phyloP scores from a whole-genome alignment of 2,888 invertebrate species.

The Halictus quadricinctus region DNA sequence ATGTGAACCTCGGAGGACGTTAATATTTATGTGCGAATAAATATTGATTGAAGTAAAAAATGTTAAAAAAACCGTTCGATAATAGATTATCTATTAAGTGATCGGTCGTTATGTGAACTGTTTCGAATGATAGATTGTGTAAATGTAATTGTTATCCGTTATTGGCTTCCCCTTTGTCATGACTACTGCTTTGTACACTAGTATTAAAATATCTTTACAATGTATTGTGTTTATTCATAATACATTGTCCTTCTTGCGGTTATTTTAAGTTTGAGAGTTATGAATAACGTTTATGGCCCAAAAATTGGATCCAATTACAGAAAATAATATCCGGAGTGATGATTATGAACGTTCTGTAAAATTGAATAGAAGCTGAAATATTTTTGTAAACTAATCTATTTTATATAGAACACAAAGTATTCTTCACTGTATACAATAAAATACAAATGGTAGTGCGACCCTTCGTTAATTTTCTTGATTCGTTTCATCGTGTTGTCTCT shows the following conservation, averaged over 20 bases:
- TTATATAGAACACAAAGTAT: too few relatives aligned
- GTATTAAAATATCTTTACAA: neutral
- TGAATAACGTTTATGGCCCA: too few relatives aligned
- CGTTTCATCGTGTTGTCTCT: neutral
- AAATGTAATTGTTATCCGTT: neutral
- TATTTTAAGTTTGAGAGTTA: too few relatives aligned
- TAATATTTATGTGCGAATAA: constrained; percentile 15
- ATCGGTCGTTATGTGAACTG: neutral
- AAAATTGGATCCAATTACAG: too few relatives aligned
- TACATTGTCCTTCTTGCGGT: too few relatives aligned
- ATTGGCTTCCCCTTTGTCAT: neutral
- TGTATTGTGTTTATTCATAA: neutral
- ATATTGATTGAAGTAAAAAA: neutral
- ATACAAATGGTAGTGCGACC: too few relatives aligned
- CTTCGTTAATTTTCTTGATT: neutral
- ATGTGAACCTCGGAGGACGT: neutral
- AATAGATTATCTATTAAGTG: neutral
- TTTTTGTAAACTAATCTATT: too few relatives aligned
- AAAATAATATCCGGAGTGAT: too few relatives aligned
- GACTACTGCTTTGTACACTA: neutral
- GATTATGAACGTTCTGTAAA: too few relatives aligned
- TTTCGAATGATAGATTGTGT: neutral
- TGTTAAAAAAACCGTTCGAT: neutral
- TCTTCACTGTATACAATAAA: too few relatives aligned
- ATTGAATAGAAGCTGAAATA: too few relatives aligned